Percentiles rank a stretch among this genome's conserved stretches.
These are phyloP conservation scores for Chromoteleia sp. DNA, from an alignment of 2,888 invertebrate species.

Conservation along the genomic window DNA sequence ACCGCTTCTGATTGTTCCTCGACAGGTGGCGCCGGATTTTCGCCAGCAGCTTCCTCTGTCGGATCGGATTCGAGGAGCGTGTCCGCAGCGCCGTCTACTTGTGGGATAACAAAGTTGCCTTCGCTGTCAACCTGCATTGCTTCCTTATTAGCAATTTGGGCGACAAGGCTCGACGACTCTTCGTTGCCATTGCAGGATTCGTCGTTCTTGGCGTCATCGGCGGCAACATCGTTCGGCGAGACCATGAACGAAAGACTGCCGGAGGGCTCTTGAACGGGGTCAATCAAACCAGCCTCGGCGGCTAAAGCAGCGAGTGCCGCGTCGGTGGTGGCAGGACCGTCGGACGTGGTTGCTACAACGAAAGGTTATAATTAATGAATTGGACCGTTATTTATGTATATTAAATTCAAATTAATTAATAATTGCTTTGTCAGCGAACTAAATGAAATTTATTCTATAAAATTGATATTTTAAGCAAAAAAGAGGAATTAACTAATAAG, in stretches of 20 bases:
- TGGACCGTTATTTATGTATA: too few species aligned
- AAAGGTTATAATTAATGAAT: constrained; percentile 62
- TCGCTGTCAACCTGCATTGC: constrained; percentile 83
- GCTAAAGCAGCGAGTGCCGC: constrained; percentile 88
- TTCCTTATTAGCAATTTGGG: constrained; percentile 79
- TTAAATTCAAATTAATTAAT: too few species aligned
- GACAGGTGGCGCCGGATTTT: constrained; percentile 42
- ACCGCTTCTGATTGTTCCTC: not conserved
- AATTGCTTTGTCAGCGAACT: too few species aligned
- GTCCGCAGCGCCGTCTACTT: constrained; percentile 81
- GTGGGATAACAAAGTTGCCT: constrained; percentile 82
- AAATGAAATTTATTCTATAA: too few species aligned
- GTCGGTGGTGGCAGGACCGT: constrained; percentile 87
- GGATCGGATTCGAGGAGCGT: constrained; percentile 77
- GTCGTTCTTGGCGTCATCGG: constrained; percentile 79
- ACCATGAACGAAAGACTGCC: constrained; percentile 82
- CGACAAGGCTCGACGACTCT: constrained; percentile 78
- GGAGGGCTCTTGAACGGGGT: constrained; percentile 84
- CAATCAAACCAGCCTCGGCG: constrained; percentile 87
- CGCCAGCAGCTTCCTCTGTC: constrained; percentile 70
- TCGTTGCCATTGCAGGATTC: constrained; percentile 83
- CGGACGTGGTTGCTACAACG: constrained; percentile 85
- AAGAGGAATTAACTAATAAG: too few species aligned
- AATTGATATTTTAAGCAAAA: too few species aligned
- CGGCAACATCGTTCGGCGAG: constrained; percentile 77